Conservation (phyloP, 2,888 invertebrate genomes). For the Xanthorhoe designata region DNA sequence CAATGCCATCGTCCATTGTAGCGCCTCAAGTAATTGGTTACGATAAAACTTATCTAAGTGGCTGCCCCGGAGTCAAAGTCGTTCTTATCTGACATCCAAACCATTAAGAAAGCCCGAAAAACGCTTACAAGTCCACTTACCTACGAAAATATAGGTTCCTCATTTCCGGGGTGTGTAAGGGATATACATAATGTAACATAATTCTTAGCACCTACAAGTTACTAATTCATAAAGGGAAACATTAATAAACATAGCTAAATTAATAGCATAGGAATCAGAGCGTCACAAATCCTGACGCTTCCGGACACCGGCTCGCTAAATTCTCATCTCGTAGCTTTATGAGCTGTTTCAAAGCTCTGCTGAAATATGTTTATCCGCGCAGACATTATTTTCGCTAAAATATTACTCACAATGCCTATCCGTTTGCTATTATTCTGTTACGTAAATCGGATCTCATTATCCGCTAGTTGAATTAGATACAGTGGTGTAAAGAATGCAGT, state of each 20-base stretch:
- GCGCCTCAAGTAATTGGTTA: constrained; percentile 6
- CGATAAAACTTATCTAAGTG: constrained; percentile 2
- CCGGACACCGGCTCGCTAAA: constrained; percentile 51
- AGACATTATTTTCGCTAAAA: constrained; percentile 36
- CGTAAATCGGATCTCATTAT: not conserved
- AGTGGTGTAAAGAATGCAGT: constrained; percentile 49
- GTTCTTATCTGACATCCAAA: not conserved
- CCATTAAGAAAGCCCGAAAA: not conserved
- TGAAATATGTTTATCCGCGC: constrained; percentile 43
- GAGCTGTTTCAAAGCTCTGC: constrained; percentile 37
- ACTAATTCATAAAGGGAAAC: constrained; percentile 12
- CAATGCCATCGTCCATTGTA: not conserved
- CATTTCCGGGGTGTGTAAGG: not conserved
- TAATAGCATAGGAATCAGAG: constrained; percentile 48
- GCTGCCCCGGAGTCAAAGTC: not conserved
- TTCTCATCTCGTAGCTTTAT: constrained; percentile 47
- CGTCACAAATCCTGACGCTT: constrained; percentile 44
- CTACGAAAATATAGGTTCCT: not conserved
- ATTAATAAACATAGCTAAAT: constrained; percentile 37
- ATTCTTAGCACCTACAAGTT: not conserved
- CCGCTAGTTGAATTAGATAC: constrained; percentile 7
- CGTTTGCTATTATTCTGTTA: constrained; percentile 8
- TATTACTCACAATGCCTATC: constrained; percentile 17
- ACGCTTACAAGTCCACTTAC: not conserved
- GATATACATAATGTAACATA: not conserved